Percentiles rank a stretch among this genome's conserved stretches.
These are phyloP conservation scores for Dipodomys ordii DNA, from an alignment of 2,113 vertebrate genomes.

Conservation along the genomic window DNA sequence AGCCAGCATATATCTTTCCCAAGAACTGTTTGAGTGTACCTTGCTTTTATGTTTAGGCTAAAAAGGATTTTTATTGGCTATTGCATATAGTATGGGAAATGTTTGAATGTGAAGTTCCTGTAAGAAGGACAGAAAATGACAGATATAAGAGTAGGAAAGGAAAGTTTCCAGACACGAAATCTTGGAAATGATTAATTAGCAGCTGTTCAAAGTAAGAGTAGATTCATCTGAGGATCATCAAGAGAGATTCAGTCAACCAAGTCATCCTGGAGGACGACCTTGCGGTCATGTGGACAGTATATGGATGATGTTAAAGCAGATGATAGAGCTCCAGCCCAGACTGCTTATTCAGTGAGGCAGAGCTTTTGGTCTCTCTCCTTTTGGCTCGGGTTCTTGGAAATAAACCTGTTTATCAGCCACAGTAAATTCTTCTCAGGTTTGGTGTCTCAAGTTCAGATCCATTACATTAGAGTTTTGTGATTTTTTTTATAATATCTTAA, in stretches of 20 bases:
- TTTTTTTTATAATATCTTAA: constrained; percentile 62
- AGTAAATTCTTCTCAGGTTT: not conserved
- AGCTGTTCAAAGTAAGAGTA: constrained; percentile 13
- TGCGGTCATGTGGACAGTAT: not conserved
- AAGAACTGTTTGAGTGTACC: not conserved
- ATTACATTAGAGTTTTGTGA: constrained; percentile 29
- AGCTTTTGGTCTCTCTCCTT: not conserved
- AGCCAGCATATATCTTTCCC: not conserved
- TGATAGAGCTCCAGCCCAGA: not conserved
- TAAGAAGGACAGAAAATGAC: not conserved
- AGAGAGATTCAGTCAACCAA: not conserved
- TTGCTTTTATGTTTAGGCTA: constrained; percentile 3
- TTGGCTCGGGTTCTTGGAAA: not conserved
- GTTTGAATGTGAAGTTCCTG: not conserved
- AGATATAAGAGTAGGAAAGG: not conserved
- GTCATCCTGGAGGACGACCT: too few species aligned
- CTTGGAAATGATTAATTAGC: not conserved
- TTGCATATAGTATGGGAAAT: not conserved
- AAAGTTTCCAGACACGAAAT: not conserved
- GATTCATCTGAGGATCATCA: not conserved
- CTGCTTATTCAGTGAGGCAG: not conserved
- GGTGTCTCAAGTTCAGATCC: constrained; percentile 33
- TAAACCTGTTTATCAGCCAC: not conserved
- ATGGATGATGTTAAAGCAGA: not conserved
- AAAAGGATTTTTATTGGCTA: not conserved